Conservation (phyloP, 2,888 invertebrate genomes). For the Drosophila birchii region DNA sequence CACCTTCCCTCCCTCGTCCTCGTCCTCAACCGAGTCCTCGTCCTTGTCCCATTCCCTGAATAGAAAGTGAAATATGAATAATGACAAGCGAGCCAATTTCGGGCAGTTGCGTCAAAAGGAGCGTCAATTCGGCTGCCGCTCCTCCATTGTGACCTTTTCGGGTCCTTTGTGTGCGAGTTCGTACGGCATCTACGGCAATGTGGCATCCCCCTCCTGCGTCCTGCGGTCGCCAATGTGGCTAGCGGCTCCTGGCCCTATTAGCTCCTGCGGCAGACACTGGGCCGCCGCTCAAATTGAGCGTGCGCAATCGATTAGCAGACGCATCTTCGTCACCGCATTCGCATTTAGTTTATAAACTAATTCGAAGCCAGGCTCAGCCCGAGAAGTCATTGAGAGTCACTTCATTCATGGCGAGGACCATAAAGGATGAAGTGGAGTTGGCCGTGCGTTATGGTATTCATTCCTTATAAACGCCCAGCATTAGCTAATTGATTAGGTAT, state of each 20-base stretch:
- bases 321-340: slow-evolving; percentile 73
- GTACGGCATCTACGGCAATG: slow-evolving; percentile 39
- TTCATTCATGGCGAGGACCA: slow-evolving; percentile 54
- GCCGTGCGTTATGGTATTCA: neutral
- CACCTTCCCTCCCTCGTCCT: slow-evolving; percentile 70
- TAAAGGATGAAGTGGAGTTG: slow-evolving; percentile 4
- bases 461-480: neutral
- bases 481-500: slow-evolving; percentile 2
- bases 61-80: slow-evolving; percentile 75
- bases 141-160: slow-evolving; percentile 49
- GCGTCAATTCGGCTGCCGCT: slow-evolving; percentile 48
- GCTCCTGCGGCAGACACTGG: slow-evolving; percentile 58
- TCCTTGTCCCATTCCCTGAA: slow-evolving; percentile 53
- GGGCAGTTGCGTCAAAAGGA: slow-evolving; percentile 71
- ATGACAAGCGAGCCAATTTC: slow-evolving; percentile 77
- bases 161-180: slow-evolving; percentile 46
- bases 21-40: slow-evolving; percentile 4
- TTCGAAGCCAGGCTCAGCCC: slow-evolving; percentile 52
- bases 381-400: slow-evolving; percentile 37
- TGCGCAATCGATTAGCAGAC: slow-evolving; percentile 75
- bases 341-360: slow-evolving; percentile 75
- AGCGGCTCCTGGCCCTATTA: slow-evolving; percentile 15
- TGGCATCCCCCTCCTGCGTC: slow-evolving; percentile 44
- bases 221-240: slow-evolving; percentile 74
- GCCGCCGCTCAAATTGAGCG: slow-evolving; percentile 79